A percentile compares a stretch with the other conserved stretches of the same genome.
phyloP scores from a whole-genome alignment of 2,888 invertebrate genomes.

The Graphium colonna region DNA sequence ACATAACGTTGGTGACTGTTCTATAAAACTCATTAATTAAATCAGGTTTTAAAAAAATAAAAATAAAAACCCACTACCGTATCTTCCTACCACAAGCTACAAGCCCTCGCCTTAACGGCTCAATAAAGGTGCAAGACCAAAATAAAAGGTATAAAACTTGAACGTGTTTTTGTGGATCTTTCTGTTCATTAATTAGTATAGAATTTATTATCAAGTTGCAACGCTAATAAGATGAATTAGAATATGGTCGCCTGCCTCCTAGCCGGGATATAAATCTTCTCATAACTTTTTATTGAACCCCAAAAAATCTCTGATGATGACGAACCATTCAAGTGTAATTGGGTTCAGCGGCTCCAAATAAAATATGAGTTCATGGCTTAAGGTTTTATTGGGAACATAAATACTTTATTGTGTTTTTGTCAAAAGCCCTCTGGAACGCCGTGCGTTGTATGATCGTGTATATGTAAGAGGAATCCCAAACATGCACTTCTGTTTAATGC shows the following conservation, averaged over 20 bases:
- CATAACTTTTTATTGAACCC: slow-evolving; percentile 63
- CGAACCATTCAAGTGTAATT: slow-evolving; percentile 76
- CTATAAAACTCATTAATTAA: not conserved
- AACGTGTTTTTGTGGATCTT: slow-evolving; percentile 27
- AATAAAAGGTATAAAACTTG: slow-evolving; percentile 11
- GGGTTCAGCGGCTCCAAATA: slow-evolving; percentile 70
- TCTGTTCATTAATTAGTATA: slow-evolving; percentile 41
- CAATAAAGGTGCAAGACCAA: slow-evolving; percentile 12
- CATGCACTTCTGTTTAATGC: slow-evolving; percentile 21
- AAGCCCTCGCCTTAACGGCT: slow-evolving; percentile 18
- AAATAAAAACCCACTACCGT: not conserved
- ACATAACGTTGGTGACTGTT: no score
- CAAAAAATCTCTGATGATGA: slow-evolving; percentile 72
- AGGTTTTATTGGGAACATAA: slow-evolving; percentile 74
- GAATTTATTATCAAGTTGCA: slow-evolving; percentile 55
- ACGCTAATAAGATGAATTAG: slow-evolving; percentile 55
- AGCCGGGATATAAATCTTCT: slow-evolving; percentile 63
- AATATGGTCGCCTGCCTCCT: slow-evolving; percentile 50
- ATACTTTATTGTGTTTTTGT: slow-evolving; percentile 73
- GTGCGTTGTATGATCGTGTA: slow-evolving; percentile 25
- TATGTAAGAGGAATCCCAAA: slow-evolving; percentile 7
- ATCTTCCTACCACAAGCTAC: slow-evolving; percentile 11
- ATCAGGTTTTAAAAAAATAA: slow-evolving; percentile 1
- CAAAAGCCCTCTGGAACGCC: slow-evolving; percentile 46
- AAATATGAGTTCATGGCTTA: slow-evolving; percentile 69